Conservation (phyloP, 2,113 vertebrate species). For the Enhydra lutris region DNA sequence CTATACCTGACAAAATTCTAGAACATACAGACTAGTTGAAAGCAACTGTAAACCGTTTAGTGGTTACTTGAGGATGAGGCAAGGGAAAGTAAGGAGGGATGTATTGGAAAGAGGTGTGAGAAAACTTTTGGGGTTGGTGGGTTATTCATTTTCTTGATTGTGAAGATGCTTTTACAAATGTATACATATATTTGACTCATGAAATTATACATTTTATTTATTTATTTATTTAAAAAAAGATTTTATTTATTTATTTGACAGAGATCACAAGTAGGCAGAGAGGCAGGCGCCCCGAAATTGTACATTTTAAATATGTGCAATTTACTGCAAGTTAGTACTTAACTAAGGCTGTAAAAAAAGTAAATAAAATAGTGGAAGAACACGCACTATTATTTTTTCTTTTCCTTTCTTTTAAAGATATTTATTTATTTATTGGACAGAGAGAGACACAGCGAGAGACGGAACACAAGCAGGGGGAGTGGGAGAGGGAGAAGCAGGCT, state of each 20-base stretch:
- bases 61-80: neutral
- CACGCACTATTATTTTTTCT: neutral
- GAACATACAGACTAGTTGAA: neutral
- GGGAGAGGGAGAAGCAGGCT: neutral
- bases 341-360: conserved; percentile 2
- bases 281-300: neutral
- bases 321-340: neutral
- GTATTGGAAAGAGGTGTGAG: neutral
- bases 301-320: conserved; percentile 8
- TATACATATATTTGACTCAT: neutral
- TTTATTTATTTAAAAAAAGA: no score
- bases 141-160: neutral
- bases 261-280: no score
- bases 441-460: neutral
- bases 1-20: neutral
- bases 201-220: neutral
- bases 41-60: neutral
- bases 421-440: neutral
- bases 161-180: neutral
- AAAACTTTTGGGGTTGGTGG: neutral
- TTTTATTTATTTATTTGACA: no score
- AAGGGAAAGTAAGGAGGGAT: neutral
- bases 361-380: conserved; percentile 29
- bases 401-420: neutral
- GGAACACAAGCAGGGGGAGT: no score